Evolutionary conservation across 2,888 invertebrate genomes (phyloP).

Genomic region (Morinoia aosen): DNA sequence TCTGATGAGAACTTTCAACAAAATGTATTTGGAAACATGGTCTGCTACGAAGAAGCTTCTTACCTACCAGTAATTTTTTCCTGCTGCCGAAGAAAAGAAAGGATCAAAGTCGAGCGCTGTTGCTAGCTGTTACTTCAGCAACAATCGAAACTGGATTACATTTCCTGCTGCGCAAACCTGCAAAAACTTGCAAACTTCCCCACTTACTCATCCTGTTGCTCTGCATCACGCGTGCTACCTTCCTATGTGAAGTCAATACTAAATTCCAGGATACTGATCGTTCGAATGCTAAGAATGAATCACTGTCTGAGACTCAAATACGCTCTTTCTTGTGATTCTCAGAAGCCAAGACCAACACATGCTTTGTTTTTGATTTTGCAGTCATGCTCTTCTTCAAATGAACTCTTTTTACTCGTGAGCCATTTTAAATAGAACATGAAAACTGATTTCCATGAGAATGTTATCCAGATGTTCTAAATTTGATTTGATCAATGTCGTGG

Average conservation of each 20-base stretch:
- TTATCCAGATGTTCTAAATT: too few species aligned
- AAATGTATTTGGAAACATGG: too few species aligned
- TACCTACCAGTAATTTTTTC: neutral
- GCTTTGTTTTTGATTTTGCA: too few species aligned
- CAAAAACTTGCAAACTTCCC: neutral
- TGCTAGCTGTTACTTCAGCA: neutral
- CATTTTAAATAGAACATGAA: too few species aligned
- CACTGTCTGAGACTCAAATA: neutral
- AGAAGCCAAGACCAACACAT: neutral
- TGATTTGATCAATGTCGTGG: too few species aligned
- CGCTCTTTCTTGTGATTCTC: neutral
- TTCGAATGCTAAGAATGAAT: neutral
- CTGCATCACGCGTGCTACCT: too few species aligned
- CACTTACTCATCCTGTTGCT: neutral
- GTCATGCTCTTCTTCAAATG: too few species aligned
- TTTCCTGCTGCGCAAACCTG: neutral
- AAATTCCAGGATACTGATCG: neutral
- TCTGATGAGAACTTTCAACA: too few species aligned
- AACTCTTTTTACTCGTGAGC: too few species aligned
- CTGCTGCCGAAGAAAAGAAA: neutral
- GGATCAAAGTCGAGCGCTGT: neutral
- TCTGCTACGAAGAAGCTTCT: too few species aligned
- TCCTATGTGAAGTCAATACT: too few species aligned
- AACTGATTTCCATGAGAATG: too few species aligned
- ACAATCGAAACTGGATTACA: neutral